phyloP scores from a whole-genome alignment of 2,888 invertebrate species.

The Linnaemya vulpina region DNA sequence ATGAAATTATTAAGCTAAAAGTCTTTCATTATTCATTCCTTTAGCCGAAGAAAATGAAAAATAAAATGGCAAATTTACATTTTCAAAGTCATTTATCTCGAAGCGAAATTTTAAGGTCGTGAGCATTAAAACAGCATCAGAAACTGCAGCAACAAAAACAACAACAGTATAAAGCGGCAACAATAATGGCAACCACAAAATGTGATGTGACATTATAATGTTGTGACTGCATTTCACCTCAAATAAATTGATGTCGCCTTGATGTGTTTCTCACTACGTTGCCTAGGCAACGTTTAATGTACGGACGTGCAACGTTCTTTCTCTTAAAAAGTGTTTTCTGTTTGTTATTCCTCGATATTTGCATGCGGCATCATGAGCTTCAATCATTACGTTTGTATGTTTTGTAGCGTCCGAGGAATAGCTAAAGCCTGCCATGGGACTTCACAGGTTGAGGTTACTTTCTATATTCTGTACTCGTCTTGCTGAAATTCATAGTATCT shows the following conservation, averaged over 20 bases:
- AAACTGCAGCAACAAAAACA: constrained; percentile 10
- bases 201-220: constrained; percentile 67
- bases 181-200: constrained; percentile 46
- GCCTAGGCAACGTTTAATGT: neutral
- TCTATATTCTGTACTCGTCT: constrained; percentile 5
- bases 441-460: constrained; percentile 56
- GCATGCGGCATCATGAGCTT: constrained; percentile 43
- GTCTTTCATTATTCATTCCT: constrained; percentile 41
- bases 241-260: constrained; percentile 67
- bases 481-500: neutral
- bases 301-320: neutral
- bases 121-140: constrained; percentile 43
- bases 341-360: neutral
- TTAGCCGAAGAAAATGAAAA: constrained; percentile 7
- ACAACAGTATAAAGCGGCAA: neutral
- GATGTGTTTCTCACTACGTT: constrained; percentile 18
- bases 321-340: neutral
- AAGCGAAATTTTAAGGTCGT: constrained; percentile 59
- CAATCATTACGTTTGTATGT: constrained; percentile 11
- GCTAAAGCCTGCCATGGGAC: constrained; percentile 18
- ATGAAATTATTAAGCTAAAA: constrained; percentile 47
- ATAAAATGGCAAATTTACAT: constrained; percentile 49
- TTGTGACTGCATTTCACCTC: constrained; percentile 67
- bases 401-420: neutral
- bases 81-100: constrained; percentile 56